Evolutionary conservation across 2,888 invertebrate genomes (phyloP), one percentile per base, ranked within the genome.

Genomic region (Lochmaea crataegi): DNA sequence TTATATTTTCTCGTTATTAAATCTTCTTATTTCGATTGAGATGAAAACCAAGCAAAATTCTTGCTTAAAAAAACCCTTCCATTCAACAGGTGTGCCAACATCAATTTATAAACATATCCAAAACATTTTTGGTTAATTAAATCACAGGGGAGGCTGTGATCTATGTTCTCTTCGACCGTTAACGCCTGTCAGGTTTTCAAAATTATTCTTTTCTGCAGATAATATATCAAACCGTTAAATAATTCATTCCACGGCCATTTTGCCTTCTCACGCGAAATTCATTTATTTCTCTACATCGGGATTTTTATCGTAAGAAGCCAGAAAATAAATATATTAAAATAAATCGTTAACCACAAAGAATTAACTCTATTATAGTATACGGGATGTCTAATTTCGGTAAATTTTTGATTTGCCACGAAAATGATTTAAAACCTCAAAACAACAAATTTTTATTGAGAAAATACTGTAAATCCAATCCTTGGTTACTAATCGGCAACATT

Each of bases 211-310:
- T 65, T 65, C 32, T 51, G 22, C 7, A 65, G 65, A 65, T 65
- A 48, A 51, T 65, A 51, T 45, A 51, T 65, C 65, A 65, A 16
- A 65, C n/a, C 65, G 65, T 51, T 65, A 65, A 65, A 65, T 65
- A 65, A 65, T 65, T 65, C 65, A 65, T 65, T 51, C 51, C n/a
- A 48, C 51, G 41, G 42, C 63, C 42, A 51, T 65, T 51, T 65
- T 65, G 26, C 65, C 65, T 51, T 5, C 65, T 65, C 65, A 65
- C 51, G 48, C 51, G 26, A 65, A 32, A 65, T 65, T 65, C 65
- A 65, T 65, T 65, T 51, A 65, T 65, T 65, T 65, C 51, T 45
- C 63, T 1, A 45, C 42, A 12, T 45, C 42, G 2, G 42, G 12
- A 45, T 45, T 45, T 45, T 45, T 12, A 45, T 45, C 42, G 42